Conservation (phyloP, 2,888 invertebrate genomes). For the Yponomeuta evonymella region DNA sequence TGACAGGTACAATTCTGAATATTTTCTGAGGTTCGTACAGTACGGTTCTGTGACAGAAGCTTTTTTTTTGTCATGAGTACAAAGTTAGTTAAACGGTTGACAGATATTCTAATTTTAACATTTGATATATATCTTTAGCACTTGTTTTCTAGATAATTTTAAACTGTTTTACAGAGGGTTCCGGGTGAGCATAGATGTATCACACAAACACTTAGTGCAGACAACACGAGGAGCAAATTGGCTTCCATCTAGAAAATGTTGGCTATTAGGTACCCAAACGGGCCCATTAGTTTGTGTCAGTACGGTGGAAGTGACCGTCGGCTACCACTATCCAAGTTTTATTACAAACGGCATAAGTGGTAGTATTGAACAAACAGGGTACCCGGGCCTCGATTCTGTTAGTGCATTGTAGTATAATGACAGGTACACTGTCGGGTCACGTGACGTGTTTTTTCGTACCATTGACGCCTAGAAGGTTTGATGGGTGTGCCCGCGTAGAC, state of each 20-base stretch:
- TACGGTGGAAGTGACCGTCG: too few relatives aligned
- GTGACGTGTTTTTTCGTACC: too few relatives aligned
- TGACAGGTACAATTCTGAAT: slow-evolving; percentile 11
- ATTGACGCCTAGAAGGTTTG: too few relatives aligned
- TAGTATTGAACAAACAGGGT: too few relatives aligned
- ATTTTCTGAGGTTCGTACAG: slow-evolving; percentile 15
- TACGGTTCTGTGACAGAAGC: slow-evolving; percentile 11
- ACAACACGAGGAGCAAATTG: slow-evolving; percentile 3
- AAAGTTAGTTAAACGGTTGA: slow-evolving; percentile 7
- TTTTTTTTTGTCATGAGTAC: slow-evolving; percentile 9
- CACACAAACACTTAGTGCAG: background rate
- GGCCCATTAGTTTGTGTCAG: background rate
- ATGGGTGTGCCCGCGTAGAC: too few relatives aligned
- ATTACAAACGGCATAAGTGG: too few relatives aligned
- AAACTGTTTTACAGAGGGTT: background rate
- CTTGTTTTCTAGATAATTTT: background rate
- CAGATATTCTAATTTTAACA: slow-evolving; percentile 2
- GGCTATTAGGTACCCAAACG: slow-evolving; percentile 1
- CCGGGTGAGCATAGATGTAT: background rate
- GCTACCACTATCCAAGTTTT: too few relatives aligned
- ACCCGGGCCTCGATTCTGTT: too few relatives aligned
- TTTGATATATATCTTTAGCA: background rate
- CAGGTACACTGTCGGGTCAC: too few relatives aligned
- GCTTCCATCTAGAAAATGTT: background rate
- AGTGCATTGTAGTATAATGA: too few relatives aligned